Percentiles rank a stretch among this genome's conserved stretches.
Conservation (phyloP, 2,888 invertebrate genomes). For the Adineta ricciae region DNA sequence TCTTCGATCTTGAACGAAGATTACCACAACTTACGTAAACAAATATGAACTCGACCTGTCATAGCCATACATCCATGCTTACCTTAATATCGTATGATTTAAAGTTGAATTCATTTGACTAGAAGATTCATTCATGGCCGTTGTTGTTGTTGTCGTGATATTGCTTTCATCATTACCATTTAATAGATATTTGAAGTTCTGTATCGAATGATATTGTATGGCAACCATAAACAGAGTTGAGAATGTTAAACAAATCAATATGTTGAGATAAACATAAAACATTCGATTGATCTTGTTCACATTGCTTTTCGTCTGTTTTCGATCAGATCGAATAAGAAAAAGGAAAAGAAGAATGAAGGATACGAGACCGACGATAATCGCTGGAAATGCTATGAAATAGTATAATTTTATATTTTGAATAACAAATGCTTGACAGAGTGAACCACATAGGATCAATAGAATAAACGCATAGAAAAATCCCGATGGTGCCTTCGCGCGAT, state of each 20-base stretch:
- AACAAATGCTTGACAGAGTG: constrained; percentile 1
- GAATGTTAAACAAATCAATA: background rate
- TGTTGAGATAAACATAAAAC: constrained; percentile 18
- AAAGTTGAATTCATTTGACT: background rate
- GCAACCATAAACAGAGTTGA: background rate
- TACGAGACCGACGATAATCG: background rate
- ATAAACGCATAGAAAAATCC: background rate
- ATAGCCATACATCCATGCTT: background rate
- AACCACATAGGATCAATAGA: background rate
- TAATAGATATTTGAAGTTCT: background rate
- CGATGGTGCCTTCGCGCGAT: background rate
- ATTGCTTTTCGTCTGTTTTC: background rate
- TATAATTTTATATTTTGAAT: background rate
- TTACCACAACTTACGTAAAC: background rate
- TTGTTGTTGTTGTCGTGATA: background rate
- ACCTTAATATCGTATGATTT: background rate
- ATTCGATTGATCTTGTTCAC: background rate
- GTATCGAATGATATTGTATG: background rate
- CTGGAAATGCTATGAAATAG: background rate
- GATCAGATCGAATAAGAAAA: background rate
- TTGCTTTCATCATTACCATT: background rate
- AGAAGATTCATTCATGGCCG: background rate
- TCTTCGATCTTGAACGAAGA: too few species aligned
- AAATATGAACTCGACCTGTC: background rate
- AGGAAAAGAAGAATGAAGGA: background rate